Evolutionary conservation across 2,113 vertebrate species (phyloP).

Genomic region (Pipra filicauda): DNA sequence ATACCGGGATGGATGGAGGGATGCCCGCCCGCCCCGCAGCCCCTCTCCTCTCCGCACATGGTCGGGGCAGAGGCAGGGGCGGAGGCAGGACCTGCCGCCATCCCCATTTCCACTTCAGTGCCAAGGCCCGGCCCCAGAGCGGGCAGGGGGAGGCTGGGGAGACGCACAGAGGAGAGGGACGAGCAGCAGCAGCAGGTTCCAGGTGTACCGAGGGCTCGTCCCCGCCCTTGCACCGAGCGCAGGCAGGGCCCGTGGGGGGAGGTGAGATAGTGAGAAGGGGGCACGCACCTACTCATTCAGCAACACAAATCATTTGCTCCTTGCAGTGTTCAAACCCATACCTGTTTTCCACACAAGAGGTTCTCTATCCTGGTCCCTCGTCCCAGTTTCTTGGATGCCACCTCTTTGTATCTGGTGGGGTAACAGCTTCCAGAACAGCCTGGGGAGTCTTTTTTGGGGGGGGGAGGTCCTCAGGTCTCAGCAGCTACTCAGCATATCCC

Average conservation of each 20-base stretch:
- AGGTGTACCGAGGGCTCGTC: rapidly evolving
- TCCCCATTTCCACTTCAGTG: too few species aligned
- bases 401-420: not conserved
- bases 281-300: rapidly evolving
- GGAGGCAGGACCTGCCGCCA: too few species aligned
- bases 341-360: not conserved
- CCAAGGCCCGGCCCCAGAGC: not conserved
- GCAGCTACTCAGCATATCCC: not conserved
- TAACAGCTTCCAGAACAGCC: not conserved
- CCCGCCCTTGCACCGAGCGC: rapidly evolving
- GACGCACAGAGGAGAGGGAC: rapidly evolving
- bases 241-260: not conserved
- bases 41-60: not conserved
- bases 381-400: rapidly evolving
- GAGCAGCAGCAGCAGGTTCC: too few species aligned
- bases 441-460: too few species aligned
- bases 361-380: too few species aligned
- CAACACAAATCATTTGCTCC: rapidly evolving
- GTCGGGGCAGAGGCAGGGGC: rapidly evolving
- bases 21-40: not conserved
- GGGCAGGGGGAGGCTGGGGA: not conserved
- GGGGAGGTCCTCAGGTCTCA: not conserved
- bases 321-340: rapidly evolving
- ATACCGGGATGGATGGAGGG: not conserved
- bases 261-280: not conserved